A percentile compares a stretch with the other conserved stretches of the same genome.
Evolutionary conservation across 1,140 invertebrate genomes (phyloP).

Genomic region (Drosophila pruinosa): DNA sequence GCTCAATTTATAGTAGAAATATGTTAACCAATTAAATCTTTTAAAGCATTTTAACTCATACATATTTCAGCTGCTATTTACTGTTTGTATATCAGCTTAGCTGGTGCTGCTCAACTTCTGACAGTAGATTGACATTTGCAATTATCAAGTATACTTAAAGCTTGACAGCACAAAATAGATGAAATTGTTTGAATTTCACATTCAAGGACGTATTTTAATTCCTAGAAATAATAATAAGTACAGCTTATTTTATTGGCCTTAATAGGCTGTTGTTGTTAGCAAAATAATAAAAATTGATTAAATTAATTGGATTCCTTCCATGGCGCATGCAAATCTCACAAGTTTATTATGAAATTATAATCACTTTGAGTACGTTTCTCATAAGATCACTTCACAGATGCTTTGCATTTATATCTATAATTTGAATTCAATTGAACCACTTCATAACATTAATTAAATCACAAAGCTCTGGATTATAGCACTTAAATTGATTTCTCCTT

Average conservation of each 20-base stretch:
- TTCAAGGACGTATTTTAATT: background rate
- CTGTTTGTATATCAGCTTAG: background rate
- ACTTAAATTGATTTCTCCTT: background rate
- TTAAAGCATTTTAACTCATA: background rate
- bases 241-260: background rate
- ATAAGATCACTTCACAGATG: background rate
- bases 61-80: background rate
- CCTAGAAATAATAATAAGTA: background rate
- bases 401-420: background rate
- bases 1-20: conserved; percentile 5
- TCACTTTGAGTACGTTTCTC: background rate
- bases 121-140: conserved; percentile 28
- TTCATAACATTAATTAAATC: background rate
- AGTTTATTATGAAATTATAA: background rate
- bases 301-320: background rate
- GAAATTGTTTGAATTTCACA: too few relatives aligned
- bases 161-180: background rate
- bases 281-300: background rate
- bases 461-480: too few relatives aligned
- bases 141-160: conserved; percentile 4
- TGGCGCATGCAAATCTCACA: background rate
- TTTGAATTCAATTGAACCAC: background rate
- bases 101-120: conserved; percentile 1
- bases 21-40: conserved; percentile 27
- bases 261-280: background rate